These are phyloP conservation scores for Psittacus erithacus DNA, from an alignment of 2,113 vertebrate genomes.

Conservation along the genomic window DNA sequence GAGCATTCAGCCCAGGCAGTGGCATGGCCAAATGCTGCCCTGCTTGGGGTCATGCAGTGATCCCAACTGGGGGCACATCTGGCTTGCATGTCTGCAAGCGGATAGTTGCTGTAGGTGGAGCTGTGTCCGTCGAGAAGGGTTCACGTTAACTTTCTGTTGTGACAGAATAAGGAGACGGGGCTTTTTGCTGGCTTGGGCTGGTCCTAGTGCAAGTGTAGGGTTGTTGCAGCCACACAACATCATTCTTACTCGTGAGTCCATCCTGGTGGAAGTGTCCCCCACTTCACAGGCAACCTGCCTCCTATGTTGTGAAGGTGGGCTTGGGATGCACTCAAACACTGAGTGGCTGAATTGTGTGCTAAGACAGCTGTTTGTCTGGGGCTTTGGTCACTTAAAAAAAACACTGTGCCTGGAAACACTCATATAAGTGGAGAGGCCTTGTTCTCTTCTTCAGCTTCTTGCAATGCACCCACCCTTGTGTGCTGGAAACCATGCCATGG, in stretches of 20 bases:
- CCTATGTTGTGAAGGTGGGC: neutral
- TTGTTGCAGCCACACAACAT: fast-evolving
- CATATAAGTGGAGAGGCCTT: neutral
- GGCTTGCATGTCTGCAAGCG: neutral
- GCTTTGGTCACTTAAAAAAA: neutral
- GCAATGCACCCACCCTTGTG: neutral
- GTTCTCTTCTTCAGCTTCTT: neutral
- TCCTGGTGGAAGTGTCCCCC: neutral
- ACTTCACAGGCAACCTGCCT: neutral
- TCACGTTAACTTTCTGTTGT: fast-evolving
- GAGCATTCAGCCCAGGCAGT: fast-evolving
- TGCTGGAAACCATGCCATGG: neutral
- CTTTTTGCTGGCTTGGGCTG: neutral
- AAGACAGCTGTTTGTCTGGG: neutral
- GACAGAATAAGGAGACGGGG: neutral
- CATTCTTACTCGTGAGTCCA: fast-evolving
- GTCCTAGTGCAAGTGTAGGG: neutral
- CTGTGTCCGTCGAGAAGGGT: neutral
- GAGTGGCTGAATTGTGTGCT: neutral
- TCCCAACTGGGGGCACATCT: neutral
- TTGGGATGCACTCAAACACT: neutral
- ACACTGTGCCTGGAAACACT: neutral
- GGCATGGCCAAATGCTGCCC: neutral
- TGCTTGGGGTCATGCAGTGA: neutral
- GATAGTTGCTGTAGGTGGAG: neutral